phyloP scores from a whole-genome alignment of 2,797 vertebrate genomes.

The Periparus ater region DNA sequence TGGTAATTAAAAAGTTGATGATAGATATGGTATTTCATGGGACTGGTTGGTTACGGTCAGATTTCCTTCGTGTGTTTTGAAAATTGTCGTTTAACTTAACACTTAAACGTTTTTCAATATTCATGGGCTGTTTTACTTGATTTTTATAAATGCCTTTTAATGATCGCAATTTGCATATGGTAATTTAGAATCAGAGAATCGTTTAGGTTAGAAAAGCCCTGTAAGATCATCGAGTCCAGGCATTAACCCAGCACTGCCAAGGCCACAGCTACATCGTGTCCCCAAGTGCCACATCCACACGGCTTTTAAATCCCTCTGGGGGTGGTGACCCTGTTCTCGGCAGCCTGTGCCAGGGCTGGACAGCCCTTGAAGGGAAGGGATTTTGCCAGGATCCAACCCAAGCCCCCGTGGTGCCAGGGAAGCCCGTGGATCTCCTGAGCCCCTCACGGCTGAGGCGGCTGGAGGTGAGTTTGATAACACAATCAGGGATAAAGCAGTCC shows the following conservation, averaged over 20 bases:
- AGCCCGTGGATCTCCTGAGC: not conserved
- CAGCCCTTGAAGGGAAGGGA: not conserved
- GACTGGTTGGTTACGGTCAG: constrained; percentile 51
- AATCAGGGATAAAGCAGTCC: not conserved
- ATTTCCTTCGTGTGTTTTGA: constrained; percentile 58
- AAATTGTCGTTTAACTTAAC: constrained; percentile 58
- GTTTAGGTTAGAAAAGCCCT: not conserved
- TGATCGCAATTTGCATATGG: constrained; percentile 63
- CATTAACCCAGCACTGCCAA: not conserved
- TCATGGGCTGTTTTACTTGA: constrained; percentile 67
- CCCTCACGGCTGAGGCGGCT: not conserved
- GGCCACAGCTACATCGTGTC: not conserved
- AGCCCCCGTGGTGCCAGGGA: not conserved
- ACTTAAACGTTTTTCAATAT: constrained; percentile 63
- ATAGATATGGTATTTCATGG: constrained; percentile 57
- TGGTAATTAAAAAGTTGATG: constrained; percentile 75
- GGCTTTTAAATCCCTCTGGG: not conserved
- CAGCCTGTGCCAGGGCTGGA: not conserved
- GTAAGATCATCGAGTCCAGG: not conserved
- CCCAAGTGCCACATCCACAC: not conserved
- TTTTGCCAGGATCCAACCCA: not conserved
- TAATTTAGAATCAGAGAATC: constrained; percentile 14
- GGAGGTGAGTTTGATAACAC: not conserved
- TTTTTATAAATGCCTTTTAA: constrained; percentile 70
- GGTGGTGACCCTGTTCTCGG: not conserved